These are phyloP conservation scores for Chaenogobius annularis DNA, from an alignment of 2,113 vertebrate species.

Conservation along the genomic window DNA sequence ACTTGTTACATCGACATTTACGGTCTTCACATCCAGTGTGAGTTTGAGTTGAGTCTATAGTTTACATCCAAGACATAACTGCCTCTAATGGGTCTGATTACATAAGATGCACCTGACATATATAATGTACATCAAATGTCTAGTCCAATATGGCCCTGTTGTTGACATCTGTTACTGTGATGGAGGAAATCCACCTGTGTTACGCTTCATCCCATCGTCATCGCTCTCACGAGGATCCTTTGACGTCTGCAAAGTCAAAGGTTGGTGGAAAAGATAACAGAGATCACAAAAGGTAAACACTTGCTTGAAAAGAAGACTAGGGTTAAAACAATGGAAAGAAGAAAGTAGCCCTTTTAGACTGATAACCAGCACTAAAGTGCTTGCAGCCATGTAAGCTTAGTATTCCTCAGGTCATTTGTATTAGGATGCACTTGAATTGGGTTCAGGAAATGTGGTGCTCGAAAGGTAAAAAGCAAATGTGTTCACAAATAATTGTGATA, in stretches of 20 bases:
- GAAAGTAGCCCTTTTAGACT: too few species aligned
- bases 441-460: too few species aligned
- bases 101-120: not conserved
- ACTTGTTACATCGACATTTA: not conserved
- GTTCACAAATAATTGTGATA: too few species aligned
- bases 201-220: not conserved
- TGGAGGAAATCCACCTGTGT: not conserved
- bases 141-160: not conserved
- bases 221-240: not conserved
- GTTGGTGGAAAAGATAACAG: not conserved
- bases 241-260: not conserved
- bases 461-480: too few species aligned
- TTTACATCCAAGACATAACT: not conserved
- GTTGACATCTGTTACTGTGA: not conserved
- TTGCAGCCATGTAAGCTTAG: too few species aligned
- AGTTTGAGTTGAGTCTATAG: not conserved
- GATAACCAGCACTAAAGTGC: too few species aligned
- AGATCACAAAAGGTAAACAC: not conserved
- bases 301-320: not conserved
- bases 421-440: too few species aligned
- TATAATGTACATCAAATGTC: not conserved
- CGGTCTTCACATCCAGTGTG: not conserved
- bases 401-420: too few species aligned
- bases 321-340: not conserved
- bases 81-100: not conserved